Evolutionary conservation across 2,888 invertebrate species (phyloP).

Genomic region (Perizoma flavofasciatum): DNA sequence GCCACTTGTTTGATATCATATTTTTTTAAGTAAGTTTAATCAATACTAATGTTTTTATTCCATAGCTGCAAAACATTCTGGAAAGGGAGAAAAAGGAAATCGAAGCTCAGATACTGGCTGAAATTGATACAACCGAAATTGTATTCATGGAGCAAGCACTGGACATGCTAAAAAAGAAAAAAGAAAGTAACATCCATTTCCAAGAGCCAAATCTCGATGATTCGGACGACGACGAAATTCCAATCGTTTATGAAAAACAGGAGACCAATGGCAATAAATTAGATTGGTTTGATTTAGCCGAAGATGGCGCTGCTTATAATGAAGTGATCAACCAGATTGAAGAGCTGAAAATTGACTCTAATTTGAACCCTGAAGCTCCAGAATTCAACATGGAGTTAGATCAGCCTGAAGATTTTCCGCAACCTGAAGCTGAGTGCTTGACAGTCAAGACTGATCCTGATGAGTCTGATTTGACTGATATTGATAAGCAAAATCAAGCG

Average conservation of each 20-base stretch:
- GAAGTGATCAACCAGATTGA: conserved; percentile 58
- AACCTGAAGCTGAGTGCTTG: conserved; percentile 49
- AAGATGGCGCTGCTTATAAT: conserved; percentile 67
- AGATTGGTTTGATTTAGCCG: conserved; percentile 74
- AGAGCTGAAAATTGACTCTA: conserved; percentile 55
- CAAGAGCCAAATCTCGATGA: conserved; percentile 45
- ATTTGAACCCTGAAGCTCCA: conserved; percentile 68
- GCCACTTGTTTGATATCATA: no score
- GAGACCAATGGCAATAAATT: conserved; percentile 61
- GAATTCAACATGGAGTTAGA: conserved; percentile 51
- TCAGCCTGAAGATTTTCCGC: conserved; percentile 60
- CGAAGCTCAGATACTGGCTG: conserved; percentile 84
- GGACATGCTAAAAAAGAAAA: conserved; percentile 84
- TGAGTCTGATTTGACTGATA: conserved; percentile 52
- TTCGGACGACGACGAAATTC: conserved; percentile 47
- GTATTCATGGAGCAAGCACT: conserved; percentile 94
- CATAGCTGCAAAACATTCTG: conserved; percentile 87
- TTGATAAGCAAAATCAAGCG: conserved; percentile 71
- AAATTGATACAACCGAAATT: conserved; percentile 91
- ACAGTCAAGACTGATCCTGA: conserved; percentile 42
- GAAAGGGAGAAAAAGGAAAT: conserved; percentile 89
- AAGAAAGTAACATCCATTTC: conserved; percentile 59
- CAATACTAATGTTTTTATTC: conserved; percentile 34
- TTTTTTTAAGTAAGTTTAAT: no score
- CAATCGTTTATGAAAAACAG: conserved; percentile 62